Base-by-base conservation (phyloP, 2,113 vertebrate genomes). In the Phrynosoma platyrhinos region DNA sequence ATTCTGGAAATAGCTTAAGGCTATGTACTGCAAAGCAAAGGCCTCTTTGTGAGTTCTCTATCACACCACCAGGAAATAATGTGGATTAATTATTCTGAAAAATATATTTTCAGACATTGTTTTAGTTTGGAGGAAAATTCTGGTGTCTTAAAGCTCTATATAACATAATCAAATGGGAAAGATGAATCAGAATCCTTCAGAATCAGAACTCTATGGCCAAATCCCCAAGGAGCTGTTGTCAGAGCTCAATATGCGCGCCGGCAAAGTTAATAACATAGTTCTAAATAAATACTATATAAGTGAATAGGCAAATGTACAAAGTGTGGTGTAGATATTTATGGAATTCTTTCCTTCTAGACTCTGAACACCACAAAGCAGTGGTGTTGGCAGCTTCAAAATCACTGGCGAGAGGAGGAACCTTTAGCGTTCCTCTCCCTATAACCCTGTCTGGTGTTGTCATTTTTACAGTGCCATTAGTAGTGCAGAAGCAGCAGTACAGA, bases 271-370 rank as follows among this genome's bases (percentile, higher is more conserved):
- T 36, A 21, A 36, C 21, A 58, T 52, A 3, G 21, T 72, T 74
- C n/a, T 47, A 84, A 84, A 75, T 84, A 72, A 72, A 83, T 72
- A 53, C 9, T 52, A 47, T 58, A 74, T 36, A 84, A 32, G 16
- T 58, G 53, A 58, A 16, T 20, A 53, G 58, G 2, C 12, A n/a
- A 12, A 55, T 81, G 58, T 16, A 25, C 10, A 5, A 25, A 82
- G 62, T 66, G 23, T 9, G 66, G 66, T 36, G 36, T 42, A 10
- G 21, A 82, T 32, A 62, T 36, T 62, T 80, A 32, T 62, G 55
- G 40, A 77, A 77, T 9, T 21, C 36, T 40, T 21, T 47, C 36
- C 4, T 18, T 18, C 18, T 40, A 71, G 58, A 2, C 25, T 71
- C 68, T 71, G 25, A 71, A 30, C 6, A 27, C 9, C 12, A 7